Evolutionary conservation across 2,888 invertebrate genomes (phyloP).

Genomic region (Aspidiotus destructor): DNA sequence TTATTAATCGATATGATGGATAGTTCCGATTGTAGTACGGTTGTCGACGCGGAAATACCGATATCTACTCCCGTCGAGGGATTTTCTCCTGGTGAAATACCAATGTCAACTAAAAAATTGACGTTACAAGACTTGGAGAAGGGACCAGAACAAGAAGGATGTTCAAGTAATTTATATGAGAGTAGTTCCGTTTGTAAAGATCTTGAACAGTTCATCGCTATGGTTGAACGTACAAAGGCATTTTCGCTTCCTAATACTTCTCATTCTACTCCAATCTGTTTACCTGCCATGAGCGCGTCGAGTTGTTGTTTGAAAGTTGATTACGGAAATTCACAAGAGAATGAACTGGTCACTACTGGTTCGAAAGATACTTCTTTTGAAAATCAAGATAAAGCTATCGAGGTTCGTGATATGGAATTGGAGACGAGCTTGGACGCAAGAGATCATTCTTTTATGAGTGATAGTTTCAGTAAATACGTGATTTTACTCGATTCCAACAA

Average conservation of each 20-base stretch:
- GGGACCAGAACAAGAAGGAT: not conserved
- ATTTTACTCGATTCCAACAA: slow-evolving; percentile 6
- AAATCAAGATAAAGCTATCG: not conserved
- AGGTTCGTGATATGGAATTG: not conserved
- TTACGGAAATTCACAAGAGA: not conserved
- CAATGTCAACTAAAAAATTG: not conserved
- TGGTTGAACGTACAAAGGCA: not conserved
- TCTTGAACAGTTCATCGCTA: not conserved
- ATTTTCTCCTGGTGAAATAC: no score
- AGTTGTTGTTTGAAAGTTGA: not conserved
- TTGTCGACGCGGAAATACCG: not conserved
- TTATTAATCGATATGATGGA: slow-evolving; percentile 6
- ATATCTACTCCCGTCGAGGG: not conserved
- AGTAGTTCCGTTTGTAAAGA: not conserved
- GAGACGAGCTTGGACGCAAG: not conserved
- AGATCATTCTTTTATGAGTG: slow-evolving; percentile 3
- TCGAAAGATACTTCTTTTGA: no score
- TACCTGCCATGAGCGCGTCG: not conserved
- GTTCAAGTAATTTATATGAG: not conserved
- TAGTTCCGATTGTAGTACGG: slow-evolving; percentile 1
- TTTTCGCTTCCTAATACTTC: not conserved
- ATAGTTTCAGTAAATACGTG: slow-evolving; percentile 24
- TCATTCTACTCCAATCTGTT: not conserved
- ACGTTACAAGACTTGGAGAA: not conserved
- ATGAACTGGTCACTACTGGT: no score